Evolutionary conservation across 2,797 vertebrate genomes (phyloP), one percentile per base, ranked within the genome.

Genomic region (Danio choprae): DNA sequence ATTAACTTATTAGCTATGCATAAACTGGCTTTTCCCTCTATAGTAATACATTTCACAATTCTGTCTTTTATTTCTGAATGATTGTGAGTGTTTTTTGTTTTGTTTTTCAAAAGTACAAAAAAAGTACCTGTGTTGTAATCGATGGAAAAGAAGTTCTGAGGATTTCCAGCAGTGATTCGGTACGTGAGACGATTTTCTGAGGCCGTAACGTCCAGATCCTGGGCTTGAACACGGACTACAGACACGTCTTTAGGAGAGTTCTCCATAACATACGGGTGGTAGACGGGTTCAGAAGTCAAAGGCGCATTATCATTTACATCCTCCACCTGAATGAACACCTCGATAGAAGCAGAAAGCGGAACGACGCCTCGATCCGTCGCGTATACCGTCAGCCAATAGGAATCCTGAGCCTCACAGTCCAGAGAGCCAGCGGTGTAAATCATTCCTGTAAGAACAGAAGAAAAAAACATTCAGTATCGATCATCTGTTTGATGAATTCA

Each of bases 271-370:
- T 89, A 88, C 0, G 98, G 96, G 87, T 97, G 96, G 89, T 98
- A 99, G 87, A 99, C 96, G 5, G 98, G 97, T 84, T 98, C 96
- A 1, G 96, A 96, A 81, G 96, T 97, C 90, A 99, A 92, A 0
- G 98, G 98, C 4, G 97, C 96, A 6, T 99, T 99, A 90, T 99
- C 98, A 53, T 99, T 99, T 81, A 98, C 90, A 1, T 99, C 98
- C 88, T 98, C 97, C 44, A 99, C 94, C 90, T 93, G 96, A 73
- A 99, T 94, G 86, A 97, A 99, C 89, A 99, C 95, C 85, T 99
- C 96, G 0, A 97, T 93, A n/a, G 96, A 96, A 38, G 95, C 89
- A 69, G 96, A 98, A 70, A 96, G 93, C 0, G 97, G 95, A 16
- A 95, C 92, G 0, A 95, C 94, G 2, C 96, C 98, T 36, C 91